Evolutionary conservation across 2,888 invertebrate species (phyloP), one percentile per base, ranked within the genome.

Genomic region (Tricholauxania praeusta): DNA sequence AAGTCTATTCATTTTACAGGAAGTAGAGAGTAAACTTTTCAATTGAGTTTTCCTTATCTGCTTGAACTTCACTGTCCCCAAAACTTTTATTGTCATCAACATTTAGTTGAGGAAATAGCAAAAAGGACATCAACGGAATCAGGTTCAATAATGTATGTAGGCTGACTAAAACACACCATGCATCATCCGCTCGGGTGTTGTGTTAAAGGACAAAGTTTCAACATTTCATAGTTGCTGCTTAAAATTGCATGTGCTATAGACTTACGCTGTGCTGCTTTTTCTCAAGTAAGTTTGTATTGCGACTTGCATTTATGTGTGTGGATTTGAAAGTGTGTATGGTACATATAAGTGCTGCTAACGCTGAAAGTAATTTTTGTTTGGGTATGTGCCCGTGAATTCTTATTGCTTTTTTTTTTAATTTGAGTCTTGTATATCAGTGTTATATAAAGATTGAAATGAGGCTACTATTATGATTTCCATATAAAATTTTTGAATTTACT

Each of bases 11-110:
- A 28, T 32, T 32, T n/a, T 28, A 60, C 10, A 14, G 60, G 60
- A 60, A 60, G n/a, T 60, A 7, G 32, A 60, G 39, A 60, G 32
- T 60, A 60, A 60, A 60, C 60, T 60, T 32, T 60, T 32, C 32
- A 32, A 60, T 60, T 60, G 60, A 32, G 28, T 60, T 60, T 60
- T 32, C 14, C 32, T 6, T 14, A n/a, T 60, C 12, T 10, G 19
- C 39, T 22, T 19, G 55, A 7, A 22, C 12, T 12, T 19, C 12
- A 22, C 10, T 15, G 10, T 12, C 15, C 12, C 28, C 28, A 59
- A 28, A 12, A 19, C 55, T 55, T 55, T 17, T 12, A 19, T 17
- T 59, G 53, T 53, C 17, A n/a, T 53, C 53, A 19, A 19, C 53
- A 19, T 53, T 53, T 53, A 53, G 53, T n/a, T 53, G n/a, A 14